phyloP scores from a whole-genome alignment of 2,797 vertebrate genomes.

The Lithobates pipiens region DNA sequence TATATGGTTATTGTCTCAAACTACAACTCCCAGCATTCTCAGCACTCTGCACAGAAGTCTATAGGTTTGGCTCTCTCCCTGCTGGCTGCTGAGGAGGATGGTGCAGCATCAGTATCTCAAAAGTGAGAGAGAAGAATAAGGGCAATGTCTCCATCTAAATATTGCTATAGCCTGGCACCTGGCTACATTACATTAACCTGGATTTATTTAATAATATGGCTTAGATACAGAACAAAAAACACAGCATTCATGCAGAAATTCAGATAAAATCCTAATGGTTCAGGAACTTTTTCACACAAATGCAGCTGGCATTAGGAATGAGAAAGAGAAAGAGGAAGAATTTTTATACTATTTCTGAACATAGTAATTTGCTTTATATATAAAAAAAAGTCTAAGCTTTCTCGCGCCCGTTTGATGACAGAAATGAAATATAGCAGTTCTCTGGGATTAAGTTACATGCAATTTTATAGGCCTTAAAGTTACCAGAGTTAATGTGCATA shows the following conservation, averaged over 20 bases:
- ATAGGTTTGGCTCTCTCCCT: no score
- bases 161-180: no score
- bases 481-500: slow-evolving; percentile 58
- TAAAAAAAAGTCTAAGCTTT: slow-evolving; percentile 14
- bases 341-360: slow-evolving; percentile 7
- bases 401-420: slow-evolving; percentile 10
- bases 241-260: background rate
- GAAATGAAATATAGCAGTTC: slow-evolving; percentile 48
- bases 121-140: no score
- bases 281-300: no score
- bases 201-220: no score
- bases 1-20: no score
- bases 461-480: slow-evolving; percentile 53
- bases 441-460: slow-evolving; percentile 46
- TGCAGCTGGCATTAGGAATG: background rate
- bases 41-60: no score
- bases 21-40: no score
- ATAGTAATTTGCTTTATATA: slow-evolving; percentile 20
- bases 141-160: no score
- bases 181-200: no score
- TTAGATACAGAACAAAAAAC: background rate
- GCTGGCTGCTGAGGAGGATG: no score
- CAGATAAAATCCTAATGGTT: background rate
- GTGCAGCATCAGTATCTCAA: no score
- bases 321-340: background rate